Evolutionary conservation across 2,888 invertebrate genomes (phyloP).

Genomic region (Drosophila subquinaria): DNA sequence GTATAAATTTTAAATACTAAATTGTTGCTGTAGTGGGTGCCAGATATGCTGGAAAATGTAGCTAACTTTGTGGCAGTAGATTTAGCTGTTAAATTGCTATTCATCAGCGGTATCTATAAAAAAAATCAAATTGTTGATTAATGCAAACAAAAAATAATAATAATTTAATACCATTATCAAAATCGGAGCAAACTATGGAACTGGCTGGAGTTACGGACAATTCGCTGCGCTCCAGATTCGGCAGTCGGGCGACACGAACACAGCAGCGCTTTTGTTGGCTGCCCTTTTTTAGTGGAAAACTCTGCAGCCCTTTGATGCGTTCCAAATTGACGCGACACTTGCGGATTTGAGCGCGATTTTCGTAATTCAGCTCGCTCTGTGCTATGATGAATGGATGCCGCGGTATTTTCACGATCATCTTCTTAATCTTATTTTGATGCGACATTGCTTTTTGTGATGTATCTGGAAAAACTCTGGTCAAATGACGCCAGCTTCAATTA

Average conservation of each 20-base stretch:
- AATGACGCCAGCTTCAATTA: conserved; percentile 22
- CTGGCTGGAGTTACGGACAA: conserved; percentile 69
- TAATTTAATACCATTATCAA: conserved; percentile 37
- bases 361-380: conserved; percentile 30
- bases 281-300: conserved; percentile 37
- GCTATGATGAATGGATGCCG: conserved; percentile 64
- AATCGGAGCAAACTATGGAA: conserved; percentile 69
- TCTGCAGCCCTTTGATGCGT: conserved; percentile 47
- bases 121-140: conserved; percentile 2
- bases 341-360: conserved; percentile 59
- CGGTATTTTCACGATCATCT: conserved; percentile 69
- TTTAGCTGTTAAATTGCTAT: conserved; percentile 9
- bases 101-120: conserved; percentile 32
- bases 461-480: conserved; percentile 7
- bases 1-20: conserved; percentile 16
- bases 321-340: conserved; percentile 76
- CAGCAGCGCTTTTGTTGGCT: conserved; percentile 67
- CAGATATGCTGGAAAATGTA: background rate
- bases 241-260: conserved; percentile 75
- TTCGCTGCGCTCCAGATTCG: conserved; percentile 69
- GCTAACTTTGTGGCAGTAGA: background rate
- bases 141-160: background rate
- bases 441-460: conserved; percentile 49
- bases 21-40: conserved; percentile 5
- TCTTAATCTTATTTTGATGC: conserved; percentile 58